Conservation (phyloP, 2,797 vertebrate genomes). For the Forpus xanthops region DNA sequence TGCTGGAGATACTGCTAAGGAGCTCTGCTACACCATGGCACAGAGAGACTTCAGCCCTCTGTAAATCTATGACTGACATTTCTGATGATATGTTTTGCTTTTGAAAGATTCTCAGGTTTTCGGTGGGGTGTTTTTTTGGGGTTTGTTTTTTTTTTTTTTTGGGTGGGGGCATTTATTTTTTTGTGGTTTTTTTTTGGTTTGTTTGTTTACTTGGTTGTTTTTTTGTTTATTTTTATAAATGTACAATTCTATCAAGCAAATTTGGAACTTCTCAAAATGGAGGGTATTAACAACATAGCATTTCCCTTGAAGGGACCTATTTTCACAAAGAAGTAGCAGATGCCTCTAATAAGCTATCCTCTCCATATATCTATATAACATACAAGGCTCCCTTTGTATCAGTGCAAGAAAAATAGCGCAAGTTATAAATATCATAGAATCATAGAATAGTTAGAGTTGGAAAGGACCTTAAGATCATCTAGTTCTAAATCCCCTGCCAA, state of each 20-base stretch:
- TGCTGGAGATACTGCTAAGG: not conserved
- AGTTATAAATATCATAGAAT: not conserved
- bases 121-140: no score
- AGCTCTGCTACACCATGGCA: not conserved
- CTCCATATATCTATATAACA: not conserved
- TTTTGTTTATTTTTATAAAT: not conserved
- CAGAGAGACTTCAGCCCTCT: not conserved
- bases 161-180: not conserved
- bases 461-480: no score
- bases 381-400: not conserved
- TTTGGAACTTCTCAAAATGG: not conserved
- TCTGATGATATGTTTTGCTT: not conserved
- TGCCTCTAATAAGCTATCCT: not conserved
- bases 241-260: not conserved
- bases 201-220: no score
- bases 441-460: no score
- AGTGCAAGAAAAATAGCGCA: not conserved
- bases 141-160: not conserved
- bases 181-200: fast-evolving
- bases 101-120: not conserved
- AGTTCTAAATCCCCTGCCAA: no score
- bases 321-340: not conserved
- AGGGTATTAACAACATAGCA: not conserved
- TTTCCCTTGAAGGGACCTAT: not conserved
- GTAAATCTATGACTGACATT: not conserved